Evolutionary conservation across 1,140 invertebrate species (phyloP), one percentile per base, ranked within the genome.

Genomic region (Lordiphosa clarofinis): DNA sequence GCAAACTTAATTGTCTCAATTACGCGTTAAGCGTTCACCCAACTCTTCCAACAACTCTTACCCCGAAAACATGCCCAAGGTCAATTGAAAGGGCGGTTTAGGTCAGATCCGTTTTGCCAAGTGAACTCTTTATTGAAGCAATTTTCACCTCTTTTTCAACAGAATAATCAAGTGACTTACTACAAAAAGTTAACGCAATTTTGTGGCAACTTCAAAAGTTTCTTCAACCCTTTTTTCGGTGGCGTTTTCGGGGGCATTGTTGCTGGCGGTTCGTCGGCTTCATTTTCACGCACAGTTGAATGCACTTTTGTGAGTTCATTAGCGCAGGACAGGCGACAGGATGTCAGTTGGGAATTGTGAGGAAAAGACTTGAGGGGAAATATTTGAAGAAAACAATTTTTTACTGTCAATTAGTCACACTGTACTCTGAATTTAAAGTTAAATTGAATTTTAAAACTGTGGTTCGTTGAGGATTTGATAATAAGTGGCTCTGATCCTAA

Each of bases 1-100:
- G 79, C 68, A 69, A 73, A 86, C 84, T 84, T 84, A 84, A 84
- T 84, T 84, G 79, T 84, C 69, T 66, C 78, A 84, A 84, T 84
- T 84, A 84, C 44, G 73, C 78, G 78, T 69, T 86, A 84, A 84
- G 66, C 63, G 73, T 66, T 28, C 62, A 67, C 42, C 75, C 46
- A 56, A n/a, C n/a, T n/a, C 59, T 64, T 56, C 48, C 38, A 63
- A 13, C 37, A 46, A 4, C 37, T 48, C 21, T 36, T 54, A 82
- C 74, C 74, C 75, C n/a, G n/a, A 79, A 81, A 73, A 74, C 75
- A 79, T 50, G 54, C 42, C 24, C 70, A 73, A 69, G 74, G 69
- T 73, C 74, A 69, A 42, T 24, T 12, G 24, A 46, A 31, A 46
- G 21, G 43, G 19, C 38, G 19, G 49, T n/a, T 38, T 15, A 28